Percentiles rank a stretch among this genome's conserved stretches.
Evolutionary conservation across 92 coral and sea anemone species (phyloP).

Genomic region (Epizoanthus rinbou): DNA sequence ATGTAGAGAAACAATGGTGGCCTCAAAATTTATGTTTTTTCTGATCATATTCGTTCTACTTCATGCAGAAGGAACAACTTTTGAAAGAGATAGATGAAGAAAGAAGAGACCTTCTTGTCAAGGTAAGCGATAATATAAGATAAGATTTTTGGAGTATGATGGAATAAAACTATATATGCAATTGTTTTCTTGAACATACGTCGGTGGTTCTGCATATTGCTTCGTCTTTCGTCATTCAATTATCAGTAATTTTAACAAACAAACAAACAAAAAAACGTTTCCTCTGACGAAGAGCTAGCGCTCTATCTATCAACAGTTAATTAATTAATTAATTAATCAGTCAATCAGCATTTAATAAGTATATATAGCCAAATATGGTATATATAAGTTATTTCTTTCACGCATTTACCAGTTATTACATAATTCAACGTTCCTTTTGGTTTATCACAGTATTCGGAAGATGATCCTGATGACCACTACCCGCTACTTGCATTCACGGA

Average conservation of each 20-base stretch:
- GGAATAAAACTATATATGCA: background rate
- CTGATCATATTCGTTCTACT: background rate
- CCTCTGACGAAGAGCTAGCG: too few relatives aligned
- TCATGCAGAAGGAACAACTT: slow-evolving; percentile 60
- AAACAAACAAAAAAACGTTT: too few relatives aligned
- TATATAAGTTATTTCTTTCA: background rate
- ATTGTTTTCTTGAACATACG: background rate
- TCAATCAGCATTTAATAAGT: too few relatives aligned
- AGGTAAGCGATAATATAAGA: slow-evolving; percentile 12
- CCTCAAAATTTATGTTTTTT: background rate
- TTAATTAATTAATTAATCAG: too few relatives aligned
- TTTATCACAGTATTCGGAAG: slow-evolving; percentile 13
- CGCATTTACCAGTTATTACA: background rate
- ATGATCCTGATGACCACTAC: slow-evolving; percentile 21
- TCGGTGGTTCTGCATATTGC: background rate
- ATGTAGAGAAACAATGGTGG: too few relatives aligned
- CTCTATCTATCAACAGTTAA: too few relatives aligned
- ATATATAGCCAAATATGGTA: background rate
- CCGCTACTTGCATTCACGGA: slow-evolving; percentile 74
- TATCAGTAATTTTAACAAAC: too few relatives aligned
- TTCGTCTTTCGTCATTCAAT: background rate
- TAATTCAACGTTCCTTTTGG: background rate
- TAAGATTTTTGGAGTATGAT: background rate
- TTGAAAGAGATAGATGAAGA: slow-evolving; percentile 53
- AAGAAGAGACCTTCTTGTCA: slow-evolving; percentile 51